Base-by-base conservation (phyloP, 2,888 invertebrate species). In the Schizotus pectinicornis region DNA sequence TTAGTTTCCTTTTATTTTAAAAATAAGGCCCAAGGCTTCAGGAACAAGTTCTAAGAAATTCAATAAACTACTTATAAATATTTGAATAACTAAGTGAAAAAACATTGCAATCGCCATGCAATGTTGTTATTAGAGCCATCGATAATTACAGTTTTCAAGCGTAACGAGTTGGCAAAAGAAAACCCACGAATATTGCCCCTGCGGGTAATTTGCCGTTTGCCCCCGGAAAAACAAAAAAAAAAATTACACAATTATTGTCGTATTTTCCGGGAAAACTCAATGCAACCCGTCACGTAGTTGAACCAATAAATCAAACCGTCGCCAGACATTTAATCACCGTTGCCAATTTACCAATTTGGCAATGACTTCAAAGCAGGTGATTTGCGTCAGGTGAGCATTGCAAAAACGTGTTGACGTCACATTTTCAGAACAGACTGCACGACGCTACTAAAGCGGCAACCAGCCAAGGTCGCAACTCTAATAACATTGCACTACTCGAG, bases 301-400 rank as follows among this genome's bases (percentile, higher is more conserved):
- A 31, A 43, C 36, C 34, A 14, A 41, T 42, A 42, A 45, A 45
- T 53, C 38, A 31, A 22, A 32, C 9, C n/a, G 6, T 53, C 45
- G 22, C 38, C 45, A 38, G 46, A 22, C 22, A 22, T 22, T 22
- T 22, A 22, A 46, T 35, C 22, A 35, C 11, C 30, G 13, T 35
- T 53, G 54, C 54, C 54, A 54, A 41, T 46, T 54, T 54, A 22
- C 47, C 12, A 54, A 57, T 57, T 57, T 52, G 51, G 57, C 52
- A 57, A 11, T 8, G 42, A 47, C 47, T 46, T 47, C 57, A 57
- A 48, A 47, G 47, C 45, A 38, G 38, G 34, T 37, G 37, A 37
- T 30, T 32, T 54, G 41, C 47, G 41, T 47, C 47, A 54, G 54
- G 54, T 51, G 51, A 41, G 38, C 34, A 43, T 35, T 37, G 56